Evolutionary conservation across 2,797 vertebrate genomes (phyloP), one percentile per base, ranked within the genome.

Genomic region (Pseudocheirus occidentalis): DNA sequence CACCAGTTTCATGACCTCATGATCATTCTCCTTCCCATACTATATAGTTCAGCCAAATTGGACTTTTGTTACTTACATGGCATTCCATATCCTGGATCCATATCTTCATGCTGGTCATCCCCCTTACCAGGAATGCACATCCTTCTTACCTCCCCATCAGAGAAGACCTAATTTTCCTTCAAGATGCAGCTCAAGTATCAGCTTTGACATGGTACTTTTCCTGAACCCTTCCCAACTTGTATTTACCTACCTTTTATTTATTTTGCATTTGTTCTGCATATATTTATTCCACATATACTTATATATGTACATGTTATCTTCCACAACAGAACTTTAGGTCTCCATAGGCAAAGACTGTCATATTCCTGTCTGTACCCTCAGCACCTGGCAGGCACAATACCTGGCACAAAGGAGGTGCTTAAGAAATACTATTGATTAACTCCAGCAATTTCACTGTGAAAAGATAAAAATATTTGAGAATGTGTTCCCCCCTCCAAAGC

Each of bases 381-480:
- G 14, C 16, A 92, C 46, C 90, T 34, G 81, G n/a, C n/a, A 46
- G 55, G 14, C 34, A 91, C 24, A 94, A 14, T 9, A 53, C 46
- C 53, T 94, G 54, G 90, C 87, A 40, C 94, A 93, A 34, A 96
- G 55, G 7, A 57, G n/a, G n/a, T 52, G 95, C 90, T 95, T 50
- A n/a, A 94, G 62, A 94, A 95, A 87, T 73, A 7, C 18, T 73
- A 92, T 56, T 50, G 93, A 94, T 50, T 93, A 96, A 95, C 31
- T 55, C 90, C 91, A 96, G 66, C 73, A 93, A 53, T 93, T 96
- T 31, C 95, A 54, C 34, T 94, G 95, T 95, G 96, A 96, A 95
- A 95, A 54, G 53, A 55, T 81, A 89, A 90, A 66, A 95, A 59
- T 93, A 4, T 21, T 55, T 73, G 50, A 94, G 90, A 96, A 92